Percentiles rank a stretch among this genome's conserved stretches.
Evolutionary conservation across 1,140 invertebrate species (phyloP).

Genomic region (Drosophila gunungcola): DNA sequence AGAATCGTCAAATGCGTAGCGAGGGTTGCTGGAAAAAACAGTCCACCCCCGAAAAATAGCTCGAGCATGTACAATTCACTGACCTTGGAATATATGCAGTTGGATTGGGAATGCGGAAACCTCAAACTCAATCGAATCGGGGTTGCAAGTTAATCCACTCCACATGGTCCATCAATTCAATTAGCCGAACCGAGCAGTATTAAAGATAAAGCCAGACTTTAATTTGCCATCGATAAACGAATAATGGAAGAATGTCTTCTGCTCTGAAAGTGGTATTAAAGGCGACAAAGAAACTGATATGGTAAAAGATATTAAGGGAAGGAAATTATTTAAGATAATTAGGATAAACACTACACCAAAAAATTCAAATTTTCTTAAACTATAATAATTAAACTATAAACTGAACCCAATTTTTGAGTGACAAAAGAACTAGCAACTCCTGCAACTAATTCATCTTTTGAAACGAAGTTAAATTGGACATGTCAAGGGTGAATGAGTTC

Average conservation of each 20-base stretch:
- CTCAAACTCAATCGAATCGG: conserved; percentile 39
- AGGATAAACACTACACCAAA: too few species aligned
- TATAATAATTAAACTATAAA: conserved; percentile 2
- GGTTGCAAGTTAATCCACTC: conserved; percentile 48
- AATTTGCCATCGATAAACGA: conserved; percentile 25
- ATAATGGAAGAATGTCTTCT: neutral
- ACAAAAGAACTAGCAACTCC: neutral
- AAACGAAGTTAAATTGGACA: conserved; percentile 29
- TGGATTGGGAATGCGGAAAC: conserved; percentile 38
- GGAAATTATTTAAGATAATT: too few species aligned
- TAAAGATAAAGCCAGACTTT: conserved; percentile 14
- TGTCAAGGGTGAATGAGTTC: conserved; percentile 1
- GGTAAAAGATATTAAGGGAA: neutral
- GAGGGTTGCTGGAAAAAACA: conserved; percentile 33
- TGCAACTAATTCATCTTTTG: conserved; percentile 15
- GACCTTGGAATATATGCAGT: conserved; percentile 32
- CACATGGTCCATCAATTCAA: conserved; percentile 45
- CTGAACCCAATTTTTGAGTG: conserved; percentile 9
- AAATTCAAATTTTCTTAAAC: neutral
- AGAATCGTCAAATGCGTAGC: conserved; percentile 10
- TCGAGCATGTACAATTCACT: conserved; percentile 19
- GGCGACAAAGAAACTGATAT: neutral
- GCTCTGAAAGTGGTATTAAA: conserved; percentile 12
- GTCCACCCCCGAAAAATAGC: conserved; percentile 25
- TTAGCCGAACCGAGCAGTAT: conserved; percentile 22